Conservation (phyloP, 2,113 vertebrate genomes). For the Stictonetta naevosa region DNA sequence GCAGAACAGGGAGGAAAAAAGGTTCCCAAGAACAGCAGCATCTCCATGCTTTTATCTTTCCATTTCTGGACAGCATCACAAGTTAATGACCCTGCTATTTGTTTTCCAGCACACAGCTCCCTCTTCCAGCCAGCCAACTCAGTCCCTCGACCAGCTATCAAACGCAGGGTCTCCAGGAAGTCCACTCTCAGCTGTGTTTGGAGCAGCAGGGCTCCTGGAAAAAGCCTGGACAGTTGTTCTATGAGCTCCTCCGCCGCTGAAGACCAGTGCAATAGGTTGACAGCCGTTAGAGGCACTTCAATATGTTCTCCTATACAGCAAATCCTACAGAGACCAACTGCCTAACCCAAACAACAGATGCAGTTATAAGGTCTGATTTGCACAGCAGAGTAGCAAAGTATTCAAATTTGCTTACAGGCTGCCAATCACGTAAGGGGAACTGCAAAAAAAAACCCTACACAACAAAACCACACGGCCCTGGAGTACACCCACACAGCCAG, state of each 20-base stretch:
- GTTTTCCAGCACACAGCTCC: not conserved
- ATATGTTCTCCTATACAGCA: not conserved
- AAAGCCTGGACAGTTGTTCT: not conserved
- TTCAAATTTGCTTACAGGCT: not conserved
- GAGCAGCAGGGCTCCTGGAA: fast-evolving
- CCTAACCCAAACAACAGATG: not conserved
- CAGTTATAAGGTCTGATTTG: not conserved
- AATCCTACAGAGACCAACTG: not conserved
- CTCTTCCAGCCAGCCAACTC: not conserved
- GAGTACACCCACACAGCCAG: not conserved
- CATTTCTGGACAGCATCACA: not conserved
- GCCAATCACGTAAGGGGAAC: not conserved
- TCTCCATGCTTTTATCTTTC: not conserved
- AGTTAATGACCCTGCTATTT: not conserved
- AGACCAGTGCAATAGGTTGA: not conserved
- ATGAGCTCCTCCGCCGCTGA: not conserved
- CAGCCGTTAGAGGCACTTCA: not conserved
- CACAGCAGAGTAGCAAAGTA: not conserved
- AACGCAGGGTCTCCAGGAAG: not conserved
- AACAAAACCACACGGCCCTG: not conserved
- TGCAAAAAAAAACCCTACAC: not conserved
- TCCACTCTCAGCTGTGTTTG: fast-evolving
- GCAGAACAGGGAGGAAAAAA: no score
- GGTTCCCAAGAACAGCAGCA: not conserved
- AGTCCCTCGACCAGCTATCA: not conserved